phyloP scores from a whole-genome alignment of 2,888 invertebrate genomes.

The Diplolepis rosae region DNA sequence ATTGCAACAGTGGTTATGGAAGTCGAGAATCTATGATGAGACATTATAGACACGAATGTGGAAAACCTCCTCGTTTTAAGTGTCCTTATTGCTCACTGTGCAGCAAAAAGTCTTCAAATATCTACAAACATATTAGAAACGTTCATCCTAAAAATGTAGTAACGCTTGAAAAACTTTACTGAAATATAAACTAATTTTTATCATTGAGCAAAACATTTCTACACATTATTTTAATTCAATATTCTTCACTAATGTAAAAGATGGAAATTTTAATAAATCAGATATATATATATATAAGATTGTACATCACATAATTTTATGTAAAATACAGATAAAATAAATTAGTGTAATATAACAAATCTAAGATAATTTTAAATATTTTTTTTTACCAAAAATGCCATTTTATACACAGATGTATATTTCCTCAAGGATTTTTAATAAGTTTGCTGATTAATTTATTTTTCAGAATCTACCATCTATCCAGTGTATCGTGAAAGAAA shows the following conservation, averaged over 20 bases:
- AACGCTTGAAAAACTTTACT: slow-evolving; percentile 66
- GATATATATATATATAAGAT: too few species aligned
- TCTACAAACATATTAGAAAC: slow-evolving; percentile 68
- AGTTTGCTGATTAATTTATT: too few species aligned
- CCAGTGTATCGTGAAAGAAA: slow-evolving; percentile 38
- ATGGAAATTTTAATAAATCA: too few species aligned
- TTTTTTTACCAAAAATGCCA: too few species aligned
- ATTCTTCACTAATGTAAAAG: too few species aligned
- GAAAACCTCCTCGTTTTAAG: slow-evolving; percentile 82
- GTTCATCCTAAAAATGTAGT: slow-evolving; percentile 63
- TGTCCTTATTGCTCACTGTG: slow-evolving; percentile 80
- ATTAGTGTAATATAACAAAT: background rate
- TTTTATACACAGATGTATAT: too few species aligned
- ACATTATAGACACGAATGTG: slow-evolving; percentile 82
- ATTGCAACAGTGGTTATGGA: background rate
- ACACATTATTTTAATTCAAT: too few species aligned
- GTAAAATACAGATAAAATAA: too few species aligned
- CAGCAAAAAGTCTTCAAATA: slow-evolving; percentile 55
- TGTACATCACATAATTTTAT: too few species aligned
- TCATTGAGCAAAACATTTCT: too few species aligned
- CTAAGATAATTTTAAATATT: background rate
- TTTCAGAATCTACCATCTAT: background rate
- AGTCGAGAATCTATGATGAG: background rate
- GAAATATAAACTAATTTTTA: slow-evolving; percentile 35
- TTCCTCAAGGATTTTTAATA: too few species aligned